phyloP scores from a whole-genome alignment of 2,113 vertebrate genomes.

The Andinoacara biseriatus region DNA sequence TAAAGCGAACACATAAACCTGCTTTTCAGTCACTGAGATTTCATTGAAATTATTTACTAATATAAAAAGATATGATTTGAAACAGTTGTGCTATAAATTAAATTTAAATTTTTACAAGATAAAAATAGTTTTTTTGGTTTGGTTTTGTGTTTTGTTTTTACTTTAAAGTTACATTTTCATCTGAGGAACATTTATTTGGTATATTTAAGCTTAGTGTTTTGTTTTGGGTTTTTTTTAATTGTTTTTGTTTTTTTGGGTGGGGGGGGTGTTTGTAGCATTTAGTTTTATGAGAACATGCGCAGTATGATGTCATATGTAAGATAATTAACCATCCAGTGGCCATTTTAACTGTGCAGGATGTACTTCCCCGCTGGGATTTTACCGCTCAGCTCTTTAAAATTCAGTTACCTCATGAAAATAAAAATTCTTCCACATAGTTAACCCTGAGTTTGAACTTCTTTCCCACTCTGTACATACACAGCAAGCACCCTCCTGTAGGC shows the following conservation, averaged over 20 bases:
- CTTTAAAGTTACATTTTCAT: neutral
- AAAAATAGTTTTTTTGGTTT: too few relatives aligned
- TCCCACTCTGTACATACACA: neutral
- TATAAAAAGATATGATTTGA: neutral
- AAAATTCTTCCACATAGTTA: constrained; percentile 37
- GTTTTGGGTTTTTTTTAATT: too few relatives aligned
- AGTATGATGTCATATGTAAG: neutral
- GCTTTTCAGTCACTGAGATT: neutral
- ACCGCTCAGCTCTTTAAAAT: constrained; percentile 29
- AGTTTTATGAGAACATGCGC: neutral
- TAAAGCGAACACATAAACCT: neutral
- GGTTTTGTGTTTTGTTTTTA: too few relatives aligned
- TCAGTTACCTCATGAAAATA: constrained; percentile 22
- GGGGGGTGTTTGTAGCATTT: too few relatives aligned
- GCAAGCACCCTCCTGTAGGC: neutral
- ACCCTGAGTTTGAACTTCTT: constrained; percentile 35
- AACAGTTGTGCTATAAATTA: neutral
- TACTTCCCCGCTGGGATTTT: neutral
- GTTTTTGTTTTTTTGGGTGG: too few relatives aligned
- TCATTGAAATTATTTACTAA: neutral
- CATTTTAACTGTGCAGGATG: neutral
- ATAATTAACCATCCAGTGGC: neutral
- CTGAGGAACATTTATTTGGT: neutral
- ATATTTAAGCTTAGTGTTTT: neutral
- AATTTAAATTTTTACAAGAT: too few relatives aligned